A percentile compares a stretch with the other conserved stretches of the same genome.
phyloP scores from a whole-genome alignment of 2,888 invertebrate genomes.

The Orthonevra nobilis region DNA sequence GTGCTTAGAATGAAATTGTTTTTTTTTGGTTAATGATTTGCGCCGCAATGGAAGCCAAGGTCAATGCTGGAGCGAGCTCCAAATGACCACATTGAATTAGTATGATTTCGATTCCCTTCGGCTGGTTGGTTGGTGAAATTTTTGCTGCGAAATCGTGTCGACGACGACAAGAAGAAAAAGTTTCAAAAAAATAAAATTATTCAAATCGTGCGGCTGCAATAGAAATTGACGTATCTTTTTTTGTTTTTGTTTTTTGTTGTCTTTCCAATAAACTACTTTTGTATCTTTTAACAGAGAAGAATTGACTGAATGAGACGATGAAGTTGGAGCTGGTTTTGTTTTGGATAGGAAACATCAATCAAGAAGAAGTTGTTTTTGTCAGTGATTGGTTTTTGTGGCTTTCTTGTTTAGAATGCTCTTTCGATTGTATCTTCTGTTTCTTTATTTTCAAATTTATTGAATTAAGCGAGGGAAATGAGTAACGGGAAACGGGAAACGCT shows the following conservation, averaged over 20 bases:
- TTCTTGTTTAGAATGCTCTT: conserved; percentile 39
- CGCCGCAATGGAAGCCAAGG: conserved; percentile 46
- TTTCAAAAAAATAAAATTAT: conserved; percentile 30
- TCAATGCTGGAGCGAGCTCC: too few species aligned
- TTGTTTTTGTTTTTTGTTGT: conserved; percentile 8
- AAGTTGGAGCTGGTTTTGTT: too few species aligned
- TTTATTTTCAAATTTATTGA: too few species aligned
- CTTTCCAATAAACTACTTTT: conserved; percentile 8
- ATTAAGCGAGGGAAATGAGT: background rate
- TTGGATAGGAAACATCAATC: conserved; percentile 51
- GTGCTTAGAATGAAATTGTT: conserved; percentile 46
- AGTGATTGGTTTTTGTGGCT: conserved; percentile 65
- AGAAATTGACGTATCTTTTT: conserved; percentile 19
- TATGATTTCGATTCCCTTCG: too few species aligned
- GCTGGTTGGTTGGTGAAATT: too few species aligned
- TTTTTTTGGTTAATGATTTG: conserved; percentile 26
- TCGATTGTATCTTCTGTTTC: too few species aligned
- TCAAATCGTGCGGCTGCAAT: conserved; percentile 13
- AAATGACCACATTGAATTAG: too few species aligned
- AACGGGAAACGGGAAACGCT: conserved; percentile 12
- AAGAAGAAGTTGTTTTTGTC: conserved; percentile 28
- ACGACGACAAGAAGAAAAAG: conserved; percentile 52
- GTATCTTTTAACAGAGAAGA: background rate
- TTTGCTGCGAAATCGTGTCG: conserved; percentile 56
- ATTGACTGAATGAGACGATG: too few species aligned